Base-by-base conservation (phyloP, 2,797 vertebrate species). In the Anomalospiza imberbis region DNA sequence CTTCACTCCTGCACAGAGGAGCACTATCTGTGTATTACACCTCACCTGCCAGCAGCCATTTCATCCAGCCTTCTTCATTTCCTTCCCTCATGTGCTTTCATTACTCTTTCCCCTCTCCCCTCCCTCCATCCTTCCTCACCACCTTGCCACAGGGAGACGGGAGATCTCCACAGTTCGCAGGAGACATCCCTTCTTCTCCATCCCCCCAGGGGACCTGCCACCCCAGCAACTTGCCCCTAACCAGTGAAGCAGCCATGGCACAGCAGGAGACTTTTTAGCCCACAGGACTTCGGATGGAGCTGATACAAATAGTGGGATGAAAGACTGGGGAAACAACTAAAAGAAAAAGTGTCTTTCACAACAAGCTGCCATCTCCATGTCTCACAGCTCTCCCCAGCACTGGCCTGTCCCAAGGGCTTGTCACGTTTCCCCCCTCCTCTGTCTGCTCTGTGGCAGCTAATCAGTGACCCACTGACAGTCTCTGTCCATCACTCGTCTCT, bases 381-480 rank as follows among this genome's bases (percentile, higher is more conserved):
- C 89, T 95, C 85, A 57, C 0, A 3, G 29, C 40, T 94, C 45
- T 79, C 54, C 34, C n/a, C 7, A 4, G 26, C 29, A 63, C 44
- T 53, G 42, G 32, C 60, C 28, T 92, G 74, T 94, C 88, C 79
- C 5, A 21, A 78, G 93, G 68, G 31, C 70, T 94, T 81, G 85
- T 81, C 94, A 78, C 4, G 3, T 81, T 77, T 80, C n/a, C 36
- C 87, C 42, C 87, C 83, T 72, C 88, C 91, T 92, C 90, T 57
- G 70, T 77, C 85, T 87, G 80, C 77, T 90, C 54, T 18, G 17
- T 70, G 86, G 96, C 94, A 92, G 93, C 57, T 83, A 72, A 91
- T 85, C 53, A 50, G 83, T 94, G 95, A 92, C 87, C 94, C 86
- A 88, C 92, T 97, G 97, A 97, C 95, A 96, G 67, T 84, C 86